A percentile compares a stretch with the other conserved stretches of the same genome.
phyloP scores from a whole-genome alignment of 2,888 invertebrate species.

The Ametastegia equiseti region DNA sequence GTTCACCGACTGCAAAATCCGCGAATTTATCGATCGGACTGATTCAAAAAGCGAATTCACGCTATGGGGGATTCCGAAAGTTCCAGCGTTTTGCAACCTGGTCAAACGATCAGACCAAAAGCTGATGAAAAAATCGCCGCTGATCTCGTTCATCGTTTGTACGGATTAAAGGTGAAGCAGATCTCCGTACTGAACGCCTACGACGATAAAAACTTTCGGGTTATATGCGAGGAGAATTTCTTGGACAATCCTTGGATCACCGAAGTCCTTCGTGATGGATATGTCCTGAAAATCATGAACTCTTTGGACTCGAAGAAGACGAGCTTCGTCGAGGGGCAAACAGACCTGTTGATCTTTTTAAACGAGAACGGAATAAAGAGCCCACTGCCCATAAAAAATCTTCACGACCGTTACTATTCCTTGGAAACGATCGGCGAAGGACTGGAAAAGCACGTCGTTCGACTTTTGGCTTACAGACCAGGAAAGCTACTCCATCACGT shows the following conservation, averaged over 20 bases:
- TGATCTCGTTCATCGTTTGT: slow-evolving; percentile 79
- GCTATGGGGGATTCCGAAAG: neutral
- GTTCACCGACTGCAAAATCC: neutral
- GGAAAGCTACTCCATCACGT: slow-evolving; percentile 84
- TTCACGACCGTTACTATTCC: slow-evolving; percentile 82
- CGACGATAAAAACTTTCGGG: slow-evolving; percentile 87
- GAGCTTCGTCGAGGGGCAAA: slow-evolving; percentile 85
- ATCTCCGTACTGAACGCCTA: slow-evolving; percentile 85
- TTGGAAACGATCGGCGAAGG: slow-evolving; percentile 75
- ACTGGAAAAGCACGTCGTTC: slow-evolving; percentile 80
- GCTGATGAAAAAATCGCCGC: slow-evolving; percentile 78
- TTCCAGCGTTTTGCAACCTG: slow-evolving; percentile 76
- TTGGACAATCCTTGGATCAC: slow-evolving; percentile 81
- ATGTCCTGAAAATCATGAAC: slow-evolving; percentile 91
- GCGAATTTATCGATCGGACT: neutral
- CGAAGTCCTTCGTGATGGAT: slow-evolving; percentile 80
- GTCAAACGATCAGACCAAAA: slow-evolving; percentile 79
- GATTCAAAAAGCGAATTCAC: neutral
- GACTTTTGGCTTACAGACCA: slow-evolving; percentile 87
- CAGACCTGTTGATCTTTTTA: slow-evolving; percentile 84
- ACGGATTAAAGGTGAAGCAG: slow-evolving; percentile 80
- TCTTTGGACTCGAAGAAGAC: slow-evolving; percentile 86
- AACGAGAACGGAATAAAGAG: slow-evolving; percentile 82
- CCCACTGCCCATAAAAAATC: slow-evolving; percentile 84
- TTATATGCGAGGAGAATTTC: slow-evolving; percentile 79